phyloP scores from a whole-genome alignment of 2,113 vertebrate genomes.

The Strigops habroptila region DNA sequence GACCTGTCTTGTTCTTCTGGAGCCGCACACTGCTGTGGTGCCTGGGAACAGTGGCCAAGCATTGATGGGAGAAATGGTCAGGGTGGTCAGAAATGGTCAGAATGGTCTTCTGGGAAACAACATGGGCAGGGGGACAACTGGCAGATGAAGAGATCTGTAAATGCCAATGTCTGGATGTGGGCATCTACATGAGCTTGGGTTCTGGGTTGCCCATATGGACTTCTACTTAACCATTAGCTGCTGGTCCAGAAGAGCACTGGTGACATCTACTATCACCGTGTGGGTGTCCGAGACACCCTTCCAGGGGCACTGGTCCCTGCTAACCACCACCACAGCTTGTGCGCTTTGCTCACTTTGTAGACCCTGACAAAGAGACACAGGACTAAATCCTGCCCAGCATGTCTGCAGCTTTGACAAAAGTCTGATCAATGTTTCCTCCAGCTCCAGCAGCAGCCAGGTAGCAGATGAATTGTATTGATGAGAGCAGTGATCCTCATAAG shows the following conservation, averaged over 20 bases:
- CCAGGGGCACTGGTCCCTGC: neutral
- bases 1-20: neutral
- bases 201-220: neutral
- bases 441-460: neutral
- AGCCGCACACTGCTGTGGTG: neutral
- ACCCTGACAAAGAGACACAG: accelerated
- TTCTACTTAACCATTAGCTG: accelerated
- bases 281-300: neutral
- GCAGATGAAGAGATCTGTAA: neutral
- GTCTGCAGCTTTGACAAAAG: neutral
- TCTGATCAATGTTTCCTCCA: neutral
- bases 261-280: neutral
- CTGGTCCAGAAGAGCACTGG: accelerated
- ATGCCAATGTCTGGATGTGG: neutral
- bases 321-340: neutral
- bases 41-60: neutral
- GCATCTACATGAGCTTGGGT: neutral
- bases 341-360: accelerated
- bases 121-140: accelerated
- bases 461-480: neutral
- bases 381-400: neutral
- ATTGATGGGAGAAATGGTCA: neutral
- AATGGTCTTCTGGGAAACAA: neutral
- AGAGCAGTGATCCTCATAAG: neutral
- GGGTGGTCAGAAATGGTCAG: neutral